Evolutionary conservation across 2,888 invertebrate species (phyloP), one percentile per base, ranked within the genome.

Genomic region (Mythimna pallens): DNA sequence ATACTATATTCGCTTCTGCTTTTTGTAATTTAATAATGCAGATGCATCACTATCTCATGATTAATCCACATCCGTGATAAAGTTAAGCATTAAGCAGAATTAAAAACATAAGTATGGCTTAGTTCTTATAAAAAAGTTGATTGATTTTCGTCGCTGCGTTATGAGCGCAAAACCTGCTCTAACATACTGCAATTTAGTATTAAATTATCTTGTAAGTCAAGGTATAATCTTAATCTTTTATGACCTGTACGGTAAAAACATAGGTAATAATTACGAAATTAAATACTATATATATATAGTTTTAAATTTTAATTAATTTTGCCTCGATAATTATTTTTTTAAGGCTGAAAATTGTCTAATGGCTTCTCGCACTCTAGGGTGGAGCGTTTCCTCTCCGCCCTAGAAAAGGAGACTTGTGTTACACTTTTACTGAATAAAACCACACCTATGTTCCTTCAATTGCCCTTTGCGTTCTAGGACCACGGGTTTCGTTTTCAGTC

Each of bases 211-310:
- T 67, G 12, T 9, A 73, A 73, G 30, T 63, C 62, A 72, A 71
- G 43, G 34, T 70, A 69, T 81, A 68, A 69, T 67, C 17, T 65
- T 65, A 50, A 78, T 36, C 10, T 55, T 25, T 0, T 64, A 70
- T 22, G 57, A 71, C 36, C 22, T 12, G 34, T 61, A 2, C 34
- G 52, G 63, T 43, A 82, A 82, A 85, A 73, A 55, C 62, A 58
- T 63, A 62, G 47, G 17, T 47, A 47, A 47, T 14, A 6, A 47
- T 47, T 47, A 58, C 9, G 36, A 36, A 36, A 9, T 36, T 36
- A 34, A 34, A 7, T 36, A 36, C 36, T 36, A 36, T 4, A 36
- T 36, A 36, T 4, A 36, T 36, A 36, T 36, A 36, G 36, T 36
- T 36, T 36, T 36, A 0, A 36, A 36, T 36, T 36, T 36, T 36